These are phyloP conservation scores for Ammodramus savannarum DNA, from an alignment of 2,113 vertebrate species.

Conservation along the genomic window DNA sequence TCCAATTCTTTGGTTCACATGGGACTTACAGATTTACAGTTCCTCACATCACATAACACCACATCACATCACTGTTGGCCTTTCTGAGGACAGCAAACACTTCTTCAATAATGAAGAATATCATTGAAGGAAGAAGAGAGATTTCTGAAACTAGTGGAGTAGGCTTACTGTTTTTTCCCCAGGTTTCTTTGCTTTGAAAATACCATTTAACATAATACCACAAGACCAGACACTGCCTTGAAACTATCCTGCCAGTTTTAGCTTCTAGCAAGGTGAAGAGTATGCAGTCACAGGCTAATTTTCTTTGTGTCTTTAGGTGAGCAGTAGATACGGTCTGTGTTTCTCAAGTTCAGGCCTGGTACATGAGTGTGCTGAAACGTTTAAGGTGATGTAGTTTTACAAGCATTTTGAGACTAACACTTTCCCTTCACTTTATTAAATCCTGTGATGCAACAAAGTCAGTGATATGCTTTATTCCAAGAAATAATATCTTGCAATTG, in stretches of 20 bases:
- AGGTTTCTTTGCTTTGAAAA: background rate
- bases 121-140: background rate
- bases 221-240: background rate
- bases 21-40: background rate
- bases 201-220: background rate
- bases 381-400: background rate
- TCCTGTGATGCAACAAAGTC: background rate
- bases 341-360: background rate
- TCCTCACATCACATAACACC: accelerated
- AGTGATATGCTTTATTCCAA: background rate
- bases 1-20: background rate
- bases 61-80: background rate
- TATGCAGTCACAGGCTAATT: background rate
- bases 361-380: background rate
- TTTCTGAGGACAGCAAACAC: background rate
- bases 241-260: background rate
- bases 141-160: background rate
- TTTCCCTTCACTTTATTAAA: background rate
- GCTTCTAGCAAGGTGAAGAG: background rate
- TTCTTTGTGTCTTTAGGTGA: background rate
- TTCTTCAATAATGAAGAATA: background rate
- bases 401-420: background rate
- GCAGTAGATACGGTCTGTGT: background rate
- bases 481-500: background rate
- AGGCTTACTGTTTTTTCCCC: background rate